Evolutionary conservation across 1,140 invertebrate genomes (phyloP).

Genomic region (Andrena cerasifolii): DNA sequence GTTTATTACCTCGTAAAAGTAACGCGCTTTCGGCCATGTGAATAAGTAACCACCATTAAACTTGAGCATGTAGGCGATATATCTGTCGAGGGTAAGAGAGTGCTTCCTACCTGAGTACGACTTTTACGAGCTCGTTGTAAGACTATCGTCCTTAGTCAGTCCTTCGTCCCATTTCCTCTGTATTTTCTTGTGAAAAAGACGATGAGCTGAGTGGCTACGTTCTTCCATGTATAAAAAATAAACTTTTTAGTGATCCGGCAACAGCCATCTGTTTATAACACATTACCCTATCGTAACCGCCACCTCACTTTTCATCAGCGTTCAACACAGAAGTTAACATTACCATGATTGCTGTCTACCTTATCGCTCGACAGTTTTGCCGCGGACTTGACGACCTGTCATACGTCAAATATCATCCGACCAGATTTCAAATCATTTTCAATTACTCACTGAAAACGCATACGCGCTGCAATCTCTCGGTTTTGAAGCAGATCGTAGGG

Average conservation of each 20-base stretch:
- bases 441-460: too few species aligned
- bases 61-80: conserved; percentile 50
- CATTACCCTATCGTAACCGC: too few species aligned
- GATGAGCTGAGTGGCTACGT: not conserved
- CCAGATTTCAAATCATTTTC: too few species aligned
- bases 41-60: conserved; percentile 61
- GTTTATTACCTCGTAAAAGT: conserved; percentile 56
- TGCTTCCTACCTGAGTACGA: conserved; percentile 45
- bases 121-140: conserved; percentile 54
- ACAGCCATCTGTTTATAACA: not conserved
- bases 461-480: too few species aligned
- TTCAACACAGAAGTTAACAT: too few species aligned
- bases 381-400: too few species aligned
- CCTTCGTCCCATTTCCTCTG: conserved; percentile 22
- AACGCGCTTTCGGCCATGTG: conserved; percentile 53
- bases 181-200: not conserved
- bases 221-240: not conserved
- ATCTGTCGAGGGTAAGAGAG: conserved; percentile 51
- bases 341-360: too few species aligned
- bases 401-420: too few species aligned
- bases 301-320: too few species aligned
- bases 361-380: too few species aligned
- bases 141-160: conserved; percentile 46
- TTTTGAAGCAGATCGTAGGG: too few species aligned
- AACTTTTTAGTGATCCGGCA: not conserved